Evolutionary conservation across 2,797 vertebrate genomes (phyloP).

Genomic region (Salarias fasciatus): DNA sequence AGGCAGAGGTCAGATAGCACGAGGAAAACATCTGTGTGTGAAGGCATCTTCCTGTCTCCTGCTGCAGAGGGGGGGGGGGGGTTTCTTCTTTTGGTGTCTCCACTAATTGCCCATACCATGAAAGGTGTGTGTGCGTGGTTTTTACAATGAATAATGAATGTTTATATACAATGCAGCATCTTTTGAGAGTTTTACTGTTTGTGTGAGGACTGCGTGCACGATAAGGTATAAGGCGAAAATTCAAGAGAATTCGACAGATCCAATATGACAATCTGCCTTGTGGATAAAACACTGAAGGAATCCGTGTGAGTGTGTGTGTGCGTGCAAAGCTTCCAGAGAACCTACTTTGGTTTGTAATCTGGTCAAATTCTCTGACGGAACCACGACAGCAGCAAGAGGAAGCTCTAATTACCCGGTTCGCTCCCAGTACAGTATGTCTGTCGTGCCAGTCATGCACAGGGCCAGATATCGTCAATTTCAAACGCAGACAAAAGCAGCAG

Average conservation of each 20-base stretch:
- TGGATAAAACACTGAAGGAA: constrained; percentile 34
- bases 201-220: constrained; percentile 39
- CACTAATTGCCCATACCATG: constrained; percentile 41
- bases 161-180: constrained; percentile 50
- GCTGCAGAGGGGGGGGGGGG: constrained; percentile 3
- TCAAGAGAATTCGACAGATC: constrained; percentile 54
- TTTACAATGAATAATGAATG: constrained; percentile 64
- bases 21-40: constrained; percentile 19
- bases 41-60: constrained; percentile 6
- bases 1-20: constrained; percentile 26
- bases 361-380: constrained; percentile 20
- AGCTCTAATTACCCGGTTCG: constrained; percentile 32
- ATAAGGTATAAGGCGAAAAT: constrained; percentile 29
- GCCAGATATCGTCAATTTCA: constrained; percentile 30
- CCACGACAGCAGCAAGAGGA: constrained; percentile 16
- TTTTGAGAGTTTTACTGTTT: constrained; percentile 41
- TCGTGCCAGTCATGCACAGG: constrained; percentile 13
- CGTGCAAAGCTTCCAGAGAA: constrained; percentile 23
- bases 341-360: constrained; percentile 43
- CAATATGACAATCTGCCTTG: constrained; percentile 51
- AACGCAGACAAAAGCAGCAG: constrained; percentile 9
- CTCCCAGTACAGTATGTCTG: constrained; percentile 6
- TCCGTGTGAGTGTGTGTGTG: too few species aligned
- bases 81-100: constrained; percentile 18
- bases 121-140: constrained; percentile 23